A percentile compares a stretch with the other conserved stretches of the same genome.
phyloP scores from a whole-genome alignment of 2,888 invertebrate species.

The Gastracanthus pulcherrimus region DNA sequence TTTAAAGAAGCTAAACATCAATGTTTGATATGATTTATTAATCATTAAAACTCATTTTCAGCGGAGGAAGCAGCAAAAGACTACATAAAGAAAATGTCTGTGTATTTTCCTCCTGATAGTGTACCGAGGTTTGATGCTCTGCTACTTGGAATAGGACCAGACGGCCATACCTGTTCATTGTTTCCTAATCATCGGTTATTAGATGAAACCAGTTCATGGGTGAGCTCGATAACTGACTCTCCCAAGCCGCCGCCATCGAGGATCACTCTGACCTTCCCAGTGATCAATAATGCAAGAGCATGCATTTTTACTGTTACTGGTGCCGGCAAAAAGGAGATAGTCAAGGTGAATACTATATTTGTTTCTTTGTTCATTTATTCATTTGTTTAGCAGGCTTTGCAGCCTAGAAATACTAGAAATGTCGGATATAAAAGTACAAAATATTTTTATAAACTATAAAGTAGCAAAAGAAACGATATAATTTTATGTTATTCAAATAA shows the following conservation, averaged over 20 bases:
- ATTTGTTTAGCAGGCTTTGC: no score
- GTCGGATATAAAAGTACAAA: neutral
- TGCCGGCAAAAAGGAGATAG: conserved; percentile 90
- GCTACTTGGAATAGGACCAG: conserved; percentile 97
- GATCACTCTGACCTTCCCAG: conserved; percentile 94
- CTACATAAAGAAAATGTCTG: conserved; percentile 84
- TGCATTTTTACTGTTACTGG: conserved; percentile 93
- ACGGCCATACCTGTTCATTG: conserved; percentile 98
- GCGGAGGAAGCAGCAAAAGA: conserved; percentile 88
- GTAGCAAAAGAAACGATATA: no score
- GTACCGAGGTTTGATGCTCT: conserved; percentile 91
- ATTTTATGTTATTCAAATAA: no score
- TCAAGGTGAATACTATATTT: conserved; percentile 89
- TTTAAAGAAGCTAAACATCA: no score
- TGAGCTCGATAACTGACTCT: conserved; percentile 93
- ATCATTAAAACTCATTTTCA: conserved; percentile 71
- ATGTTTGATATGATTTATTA: no score
- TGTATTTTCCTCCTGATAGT: conserved; percentile 81
- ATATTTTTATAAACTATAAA: no score
- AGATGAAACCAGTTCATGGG: conserved; percentile 82
- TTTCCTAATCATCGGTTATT: conserved; percentile 90
- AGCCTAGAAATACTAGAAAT: no score
- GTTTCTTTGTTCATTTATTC: no score
- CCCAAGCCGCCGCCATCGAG: conserved; percentile 96
- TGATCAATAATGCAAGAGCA: conserved; percentile 90